Evolutionary conservation across 2,797 vertebrate genomes (phyloP).

Genomic region (Melanotaenia boesemani): DNA sequence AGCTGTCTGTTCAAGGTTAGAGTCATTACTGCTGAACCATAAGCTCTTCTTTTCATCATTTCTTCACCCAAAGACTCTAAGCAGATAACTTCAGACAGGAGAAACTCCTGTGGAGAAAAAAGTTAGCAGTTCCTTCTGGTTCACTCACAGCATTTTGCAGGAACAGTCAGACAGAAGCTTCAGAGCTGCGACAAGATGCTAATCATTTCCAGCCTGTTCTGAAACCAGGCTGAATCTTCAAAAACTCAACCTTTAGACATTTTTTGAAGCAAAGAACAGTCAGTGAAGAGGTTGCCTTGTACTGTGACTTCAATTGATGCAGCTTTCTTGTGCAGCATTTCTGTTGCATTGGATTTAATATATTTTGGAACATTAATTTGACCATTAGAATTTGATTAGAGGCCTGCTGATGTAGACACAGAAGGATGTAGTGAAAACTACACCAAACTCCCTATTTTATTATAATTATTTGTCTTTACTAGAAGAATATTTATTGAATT

Average conservation of each 20-base stretch:
- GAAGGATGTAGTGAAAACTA: too few species aligned
- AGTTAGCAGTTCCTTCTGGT: neutral
- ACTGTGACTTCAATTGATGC: neutral
- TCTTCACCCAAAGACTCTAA: neutral
- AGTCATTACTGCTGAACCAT: constrained; percentile 8
- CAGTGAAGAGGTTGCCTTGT: neutral
- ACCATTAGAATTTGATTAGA: too few species aligned
- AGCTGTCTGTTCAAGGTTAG: neutral
- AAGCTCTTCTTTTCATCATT: neutral
- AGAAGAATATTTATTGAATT: too few species aligned
- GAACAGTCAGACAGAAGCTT: neutral
- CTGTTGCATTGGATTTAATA: neutral
- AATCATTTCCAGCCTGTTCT: neutral
- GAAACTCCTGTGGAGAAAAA: neutral
- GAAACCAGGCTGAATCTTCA: neutral
- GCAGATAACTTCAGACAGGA: neutral
- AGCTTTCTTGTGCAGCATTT: neutral
- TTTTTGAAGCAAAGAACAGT: neutral
- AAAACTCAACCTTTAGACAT: neutral
- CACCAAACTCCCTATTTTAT: too few species aligned
- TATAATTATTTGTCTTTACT: too few species aligned
- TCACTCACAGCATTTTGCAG: neutral
- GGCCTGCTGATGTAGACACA: too few species aligned
- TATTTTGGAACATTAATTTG: too few species aligned
- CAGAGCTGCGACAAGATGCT: neutral